Conservation (phyloP, 2,888 invertebrate species). For the Nemotelus pantherinus region DNA sequence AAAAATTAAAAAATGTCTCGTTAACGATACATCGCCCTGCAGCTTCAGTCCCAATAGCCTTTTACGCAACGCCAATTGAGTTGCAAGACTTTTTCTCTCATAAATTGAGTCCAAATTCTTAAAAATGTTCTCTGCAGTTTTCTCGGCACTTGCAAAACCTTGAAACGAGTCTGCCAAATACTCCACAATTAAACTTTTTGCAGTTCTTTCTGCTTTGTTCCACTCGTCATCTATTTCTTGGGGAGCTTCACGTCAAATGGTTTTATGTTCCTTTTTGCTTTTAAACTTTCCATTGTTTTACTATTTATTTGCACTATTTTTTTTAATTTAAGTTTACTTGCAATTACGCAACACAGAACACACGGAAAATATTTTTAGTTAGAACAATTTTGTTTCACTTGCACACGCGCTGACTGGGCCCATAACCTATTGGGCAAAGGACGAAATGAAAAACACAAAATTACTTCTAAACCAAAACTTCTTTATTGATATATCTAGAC, state of each 20-base stretch:
- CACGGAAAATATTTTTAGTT: no score
- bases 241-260: slow-evolving; percentile 36
- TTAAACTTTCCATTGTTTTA: not conserved
- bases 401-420: no score
- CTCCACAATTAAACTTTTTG: slow-evolving; percentile 46
- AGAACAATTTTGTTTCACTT: no score
- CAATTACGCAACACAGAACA: no score
- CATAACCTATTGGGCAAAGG: no score
- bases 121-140: slow-evolving; percentile 41
- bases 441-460: no score
- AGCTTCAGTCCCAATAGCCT: slow-evolving; percentile 44
- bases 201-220: slow-evolving; percentile 41
- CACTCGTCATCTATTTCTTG: not conserved
- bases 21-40: slow-evolving; percentile 32
- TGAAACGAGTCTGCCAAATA: slow-evolving; percentile 45
- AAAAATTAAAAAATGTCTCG: slow-evolving; percentile 54
- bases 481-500: no score
- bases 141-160: slow-evolving; percentile 28
- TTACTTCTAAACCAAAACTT: no score
- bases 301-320: not conserved
- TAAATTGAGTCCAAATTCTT: slow-evolving; percentile 42
- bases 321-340: no score
- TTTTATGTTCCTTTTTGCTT: slow-evolving; percentile 5
- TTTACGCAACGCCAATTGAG: slow-evolving; percentile 41
- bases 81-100: slow-evolving; percentile 41